Base-by-base conservation (phyloP, 2,888 invertebrate species). In the Cerceris rybyensis region DNA sequence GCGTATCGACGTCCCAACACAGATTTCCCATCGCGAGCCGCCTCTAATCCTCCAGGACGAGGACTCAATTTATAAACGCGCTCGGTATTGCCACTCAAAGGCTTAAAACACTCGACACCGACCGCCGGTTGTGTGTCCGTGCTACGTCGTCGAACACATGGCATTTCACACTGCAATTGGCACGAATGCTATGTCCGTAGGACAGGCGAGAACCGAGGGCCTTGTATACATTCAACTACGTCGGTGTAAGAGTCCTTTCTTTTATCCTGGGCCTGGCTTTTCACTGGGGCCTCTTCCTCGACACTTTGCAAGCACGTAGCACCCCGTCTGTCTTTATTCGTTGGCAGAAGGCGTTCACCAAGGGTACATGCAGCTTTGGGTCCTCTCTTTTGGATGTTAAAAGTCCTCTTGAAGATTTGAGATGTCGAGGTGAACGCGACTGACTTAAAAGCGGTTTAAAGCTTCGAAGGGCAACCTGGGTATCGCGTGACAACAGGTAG, bases 21-120 rank as follows among this genome's bases (percentile, higher is more conserved):
- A 88, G 88, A 90, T 90, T 88, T 88, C 86, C 88, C 86, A 87
- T 89, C 86, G 86, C 65, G 72, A 57, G 69, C 50, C 41, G 49
- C 64, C 80, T 85, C 85, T 90, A 90, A 90, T 89, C 90, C 89
- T 81, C 67, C 83, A 80, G 87, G 86, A 86, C 85, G 89, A 89
- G 89, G 83, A 89, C 88, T 90, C 90, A 89, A 89, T 89, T 90
- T 89, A 90, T 88, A 90, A 88, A 88, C 90, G 86, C 77, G 86
- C 80, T 71, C 82, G 85, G 86, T 83, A 86, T 89, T 88, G 86
- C 85, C 87, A 85, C 87, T 87, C 85, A 87, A 87, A 87, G 88
- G 87, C 87, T 89, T 89, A 89, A 89, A 89, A 88, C 87, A 89
- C 88, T 88, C 88, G 83, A 85, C 82, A 78, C 73, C 78, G 81